These are phyloP conservation scores for Phrynocephalus forsythii DNA, from an alignment of 2,797 vertebrate species.

Conservation along the genomic window DNA sequence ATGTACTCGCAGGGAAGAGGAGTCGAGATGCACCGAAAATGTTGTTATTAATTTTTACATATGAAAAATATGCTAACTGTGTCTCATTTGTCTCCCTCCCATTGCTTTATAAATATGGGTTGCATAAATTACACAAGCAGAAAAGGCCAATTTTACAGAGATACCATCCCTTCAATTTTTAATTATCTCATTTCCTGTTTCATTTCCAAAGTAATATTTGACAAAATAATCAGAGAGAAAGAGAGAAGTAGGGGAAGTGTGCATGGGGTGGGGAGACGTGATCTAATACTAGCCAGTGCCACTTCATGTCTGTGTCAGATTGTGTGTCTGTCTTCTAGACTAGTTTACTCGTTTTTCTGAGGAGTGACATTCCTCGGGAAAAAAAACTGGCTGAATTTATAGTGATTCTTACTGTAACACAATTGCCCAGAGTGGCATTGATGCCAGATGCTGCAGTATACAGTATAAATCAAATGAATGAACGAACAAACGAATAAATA, in stretches of 20 bases:
- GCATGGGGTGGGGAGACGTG: neutral
- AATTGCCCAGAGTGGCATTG: no score
- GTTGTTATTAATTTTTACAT: neutral
- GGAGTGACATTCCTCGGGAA: no score
- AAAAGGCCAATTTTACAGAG: neutral
- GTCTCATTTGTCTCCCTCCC: neutral
- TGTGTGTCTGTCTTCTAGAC: neutral
- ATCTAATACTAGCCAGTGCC: neutral
- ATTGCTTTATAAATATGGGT: neutral
- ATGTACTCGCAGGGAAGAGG: no score
- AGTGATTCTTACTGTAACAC: no score
- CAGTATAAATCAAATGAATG: no score
- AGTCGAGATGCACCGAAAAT: neutral
- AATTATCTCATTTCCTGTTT: neutral
- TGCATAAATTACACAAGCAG: neutral
- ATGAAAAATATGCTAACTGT: neutral
- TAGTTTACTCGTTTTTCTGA: neutral
- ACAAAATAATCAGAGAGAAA: neutral
- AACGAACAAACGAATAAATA: no score
- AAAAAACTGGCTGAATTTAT: no score
- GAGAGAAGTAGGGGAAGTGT: neutral
- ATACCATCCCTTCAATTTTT: neutral
- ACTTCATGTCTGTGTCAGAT: neutral
- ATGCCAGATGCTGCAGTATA: no score
- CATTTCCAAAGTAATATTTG: neutral